Conservation (phyloP, 2,888 invertebrate species). For the Macrosoma leucophasiata region DNA sequence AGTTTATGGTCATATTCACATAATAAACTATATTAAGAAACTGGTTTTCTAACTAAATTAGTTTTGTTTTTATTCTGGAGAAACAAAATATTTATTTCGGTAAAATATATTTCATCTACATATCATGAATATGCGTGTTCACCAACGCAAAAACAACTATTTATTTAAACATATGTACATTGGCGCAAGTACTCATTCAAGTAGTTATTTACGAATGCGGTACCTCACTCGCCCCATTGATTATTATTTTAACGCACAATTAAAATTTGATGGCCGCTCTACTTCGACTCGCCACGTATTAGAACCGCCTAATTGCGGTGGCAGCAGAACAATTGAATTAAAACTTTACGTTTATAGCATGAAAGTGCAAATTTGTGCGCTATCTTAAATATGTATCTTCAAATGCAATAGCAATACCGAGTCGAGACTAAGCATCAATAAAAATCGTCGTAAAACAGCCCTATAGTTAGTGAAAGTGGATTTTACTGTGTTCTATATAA, state of each 20-base stretch:
- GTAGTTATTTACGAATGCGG: slow-evolving; percentile 43
- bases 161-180: too few species aligned
- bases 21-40: too few species aligned
- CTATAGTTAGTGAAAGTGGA: too few species aligned
- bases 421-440: slow-evolving; percentile 72
- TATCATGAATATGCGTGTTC: too few species aligned
- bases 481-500: slow-evolving; percentile 34
- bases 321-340: slow-evolving; percentile 24
- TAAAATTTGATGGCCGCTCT: slow-evolving; percentile 73
- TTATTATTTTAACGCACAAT: slow-evolving; percentile 75
- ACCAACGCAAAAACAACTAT: slow-evolving; percentile 29
- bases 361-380: slow-evolving; percentile 40
- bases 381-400: too few species aligned
- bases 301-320: slow-evolving; percentile 29
- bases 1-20: too few species aligned
- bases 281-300: slow-evolving; percentile 58
- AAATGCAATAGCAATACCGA: slow-evolving; percentile 54
- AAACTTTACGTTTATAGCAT: slow-evolving; percentile 30
- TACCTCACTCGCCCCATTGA: slow-evolving; percentile 68
- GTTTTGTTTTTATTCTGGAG: too few species aligned
- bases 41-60: too few species aligned
- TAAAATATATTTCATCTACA: too few species aligned
- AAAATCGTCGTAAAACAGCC: slow-evolving; percentile 65
- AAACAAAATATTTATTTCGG: too few species aligned
- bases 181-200: too few species aligned